Base-by-base conservation (phyloP, 1,140 invertebrate genomes). In the Lepidostoma basale region DNA sequence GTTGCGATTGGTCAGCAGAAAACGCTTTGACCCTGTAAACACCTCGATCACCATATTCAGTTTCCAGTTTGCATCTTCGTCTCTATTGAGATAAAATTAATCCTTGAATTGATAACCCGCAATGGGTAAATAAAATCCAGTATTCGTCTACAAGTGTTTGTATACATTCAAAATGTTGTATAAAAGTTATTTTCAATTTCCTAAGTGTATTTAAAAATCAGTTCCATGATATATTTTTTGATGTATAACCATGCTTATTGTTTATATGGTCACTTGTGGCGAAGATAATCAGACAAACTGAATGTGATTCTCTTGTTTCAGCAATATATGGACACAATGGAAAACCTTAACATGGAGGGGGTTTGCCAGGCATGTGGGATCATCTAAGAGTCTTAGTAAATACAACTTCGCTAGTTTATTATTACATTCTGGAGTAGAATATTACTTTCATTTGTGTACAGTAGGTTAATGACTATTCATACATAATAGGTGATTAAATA, bases 381-480 rank as follows among this genome's bases (percentile, higher is more conserved):
- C 66, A 68, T 58, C 33, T 18, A 16, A 3, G 12, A 60, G 67
- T 68, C 63, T 62, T 72, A 68, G 70, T 56, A 47, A 67, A 72
- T 67, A 47, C 56, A 68, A 69, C 67, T 66, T 72, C 58, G 52
- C 67, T 72, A 69, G 67, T 72, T 72, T 71, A 68, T 68, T 60
- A 63, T 40, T 40, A 59, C 67, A 68, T 62, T 72, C 70, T 72
- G 70, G 67, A 66, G 63, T 72, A 72, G 67, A 64, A 68, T 69
- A 20, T 72, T 67, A 33, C 28, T 71, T 68, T 72, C 40, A 72
- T 68, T 68, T 72, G 66, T 72, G 70, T 72, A 72, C 70, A 72
- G 70, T 72, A 72, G 70, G 58, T 52, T 63, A 68, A 72, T 58
- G 25, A 72, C 47, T 65, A 68, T 68, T 68, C 70, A 68, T 68